phyloP scores from a whole-genome alignment of 2,888 invertebrate species.

The Boloria selene region DNA sequence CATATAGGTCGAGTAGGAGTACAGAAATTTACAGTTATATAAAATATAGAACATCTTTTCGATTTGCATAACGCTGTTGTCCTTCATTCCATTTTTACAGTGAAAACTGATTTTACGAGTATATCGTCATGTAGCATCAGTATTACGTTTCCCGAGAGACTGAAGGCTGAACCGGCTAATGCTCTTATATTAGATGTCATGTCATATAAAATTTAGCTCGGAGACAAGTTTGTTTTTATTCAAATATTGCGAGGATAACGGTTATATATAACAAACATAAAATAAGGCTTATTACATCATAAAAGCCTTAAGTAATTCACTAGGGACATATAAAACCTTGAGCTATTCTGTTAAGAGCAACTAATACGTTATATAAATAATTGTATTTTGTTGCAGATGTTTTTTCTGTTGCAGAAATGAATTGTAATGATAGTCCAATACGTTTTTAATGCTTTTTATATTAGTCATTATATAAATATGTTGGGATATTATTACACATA shows the following conservation, averaged over 20 bases:
- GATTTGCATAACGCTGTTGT: constrained; percentile 21
- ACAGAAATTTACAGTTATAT: no score
- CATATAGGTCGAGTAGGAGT: no score
- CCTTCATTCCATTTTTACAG: constrained; percentile 14
- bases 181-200: constrained; percentile 21
- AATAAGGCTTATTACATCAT: neutral
- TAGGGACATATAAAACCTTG: constrained; percentile 10
- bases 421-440: no score
- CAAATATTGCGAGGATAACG: constrained; percentile 11
- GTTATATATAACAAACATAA: constrained; percentile 10
- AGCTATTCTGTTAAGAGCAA: constrained; percentile 2
- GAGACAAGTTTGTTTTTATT: constrained; percentile 12
- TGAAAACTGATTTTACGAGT: constrained; percentile 20
- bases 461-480: no score
- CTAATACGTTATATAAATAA: constrained; percentile 6
- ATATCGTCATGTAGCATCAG: constrained; percentile 19
- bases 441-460: no score
- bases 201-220: constrained; percentile 18
- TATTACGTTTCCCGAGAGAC: constrained; percentile 27
- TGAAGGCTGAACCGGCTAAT: constrained; percentile 22
- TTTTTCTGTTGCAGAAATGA: no score
- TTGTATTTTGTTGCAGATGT: neutral
- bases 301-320: constrained; percentile 1
- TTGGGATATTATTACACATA: no score
- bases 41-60: constrained; percentile 5